Evolutionary conservation across 2,888 invertebrate species (phyloP), one percentile per base, ranked within the genome.

Genomic region (Bhutanitis thaidina): DNA sequence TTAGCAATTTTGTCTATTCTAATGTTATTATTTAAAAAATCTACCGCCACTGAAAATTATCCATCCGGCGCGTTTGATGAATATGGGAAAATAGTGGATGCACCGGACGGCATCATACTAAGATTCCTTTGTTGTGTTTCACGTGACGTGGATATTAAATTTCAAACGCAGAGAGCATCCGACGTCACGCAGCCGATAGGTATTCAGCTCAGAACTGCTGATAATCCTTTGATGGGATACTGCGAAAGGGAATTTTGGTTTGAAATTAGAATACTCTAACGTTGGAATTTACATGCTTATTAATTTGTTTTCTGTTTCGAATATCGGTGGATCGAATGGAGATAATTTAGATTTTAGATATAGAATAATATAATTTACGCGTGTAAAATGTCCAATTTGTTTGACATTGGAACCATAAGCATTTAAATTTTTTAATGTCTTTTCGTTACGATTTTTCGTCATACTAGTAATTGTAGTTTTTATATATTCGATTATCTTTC

Each of bases 131-230:
- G 50, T 51, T 45, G 49, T 36, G 20, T 32, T 36, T 16, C 50
- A 50, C 50, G 50, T 51, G 45, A 40, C 45, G 50, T 13, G 45
- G 50, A 51, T 51, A 51, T 51, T 51, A 51, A 51, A 51, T 51
- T 51, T 51, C 45, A 16, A 40, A 45, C 45, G 27, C 50, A 51
- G 39, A 30, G 36, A 27, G 44, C 39, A 39, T 29, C 29, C 29
- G 45, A 45, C 27, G 44, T 30, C 20, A 40, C 30, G 38, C 39
- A 25, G 14, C 14, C 34, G 29, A 12, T 34, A 10, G 34, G 25
- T 39, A 38, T 20, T 38, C 49, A 12, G 30, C 12, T 20, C 25
- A 0, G 25, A 10, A n/a, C 37, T 16, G 12, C 7, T 39, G 38
- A 35, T 39, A 43, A 43, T 43, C 38, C 44, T 50, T 39, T 39